phyloP scores from a whole-genome alignment of 2,888 invertebrate species.

The Limenitis camilla region DNA sequence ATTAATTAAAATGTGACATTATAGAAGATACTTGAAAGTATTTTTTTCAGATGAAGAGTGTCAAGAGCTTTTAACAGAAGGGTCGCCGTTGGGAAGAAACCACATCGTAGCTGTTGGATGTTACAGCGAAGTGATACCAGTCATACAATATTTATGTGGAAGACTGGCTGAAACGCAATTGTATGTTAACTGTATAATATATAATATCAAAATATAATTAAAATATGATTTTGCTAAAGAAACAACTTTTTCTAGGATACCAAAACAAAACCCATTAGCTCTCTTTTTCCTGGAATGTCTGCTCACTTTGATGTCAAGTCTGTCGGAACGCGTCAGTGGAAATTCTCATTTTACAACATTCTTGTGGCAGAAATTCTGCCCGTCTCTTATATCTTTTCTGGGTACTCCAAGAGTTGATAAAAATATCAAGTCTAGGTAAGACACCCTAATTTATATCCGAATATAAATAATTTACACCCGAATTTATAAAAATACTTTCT shows the following conservation, averaged over 20 bases:
- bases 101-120: constrained; percentile 83
- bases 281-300: constrained; percentile 91
- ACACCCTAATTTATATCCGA: too few relatives aligned
- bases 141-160: constrained; percentile 91
- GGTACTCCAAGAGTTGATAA: constrained; percentile 91
- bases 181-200: constrained; percentile 58
- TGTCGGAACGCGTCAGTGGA: constrained; percentile 87
- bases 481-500: not conserved
- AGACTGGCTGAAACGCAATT: constrained; percentile 86
- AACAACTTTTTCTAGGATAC: constrained; percentile 60
- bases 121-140: constrained; percentile 92
- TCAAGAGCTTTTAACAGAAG: constrained; percentile 78
- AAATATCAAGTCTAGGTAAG: constrained; percentile 80
- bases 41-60: constrained; percentile 80
- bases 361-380: constrained; percentile 94
- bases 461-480: too few relatives aligned
- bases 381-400: constrained; percentile 88
- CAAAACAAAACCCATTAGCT: constrained; percentile 77
- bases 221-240: not conserved
- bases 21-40: not conserved
- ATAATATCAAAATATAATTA: not conserved
- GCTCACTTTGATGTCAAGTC: constrained; percentile 86
- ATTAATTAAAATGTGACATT: not conserved
- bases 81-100: constrained; percentile 62
- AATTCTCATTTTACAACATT: constrained; percentile 91